These are phyloP conservation scores for Atherinosoma microstoma DNA, from an alignment of 2,797 vertebrate species.

Conservation along the genomic window DNA sequence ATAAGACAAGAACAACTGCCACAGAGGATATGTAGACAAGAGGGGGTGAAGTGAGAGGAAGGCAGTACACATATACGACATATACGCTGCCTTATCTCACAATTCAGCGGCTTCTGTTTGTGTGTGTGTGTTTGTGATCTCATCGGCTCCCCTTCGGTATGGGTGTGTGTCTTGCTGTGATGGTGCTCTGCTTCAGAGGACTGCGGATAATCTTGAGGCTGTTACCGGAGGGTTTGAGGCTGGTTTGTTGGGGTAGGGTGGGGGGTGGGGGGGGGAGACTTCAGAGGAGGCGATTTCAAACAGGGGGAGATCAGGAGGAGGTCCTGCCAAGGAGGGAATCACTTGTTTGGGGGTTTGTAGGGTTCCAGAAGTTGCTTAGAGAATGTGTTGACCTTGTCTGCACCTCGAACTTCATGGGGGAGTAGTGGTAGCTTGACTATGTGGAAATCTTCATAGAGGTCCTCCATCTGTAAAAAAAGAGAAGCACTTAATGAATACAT, in stretches of 20 bases:
- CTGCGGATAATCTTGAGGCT: slow-evolving; percentile 44
- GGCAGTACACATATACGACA: slow-evolving; percentile 9
- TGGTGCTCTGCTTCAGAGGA: slow-evolving; percentile 43
- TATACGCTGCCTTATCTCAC: slow-evolving; percentile 5
- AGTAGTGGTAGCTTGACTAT: slow-evolving; percentile 94
- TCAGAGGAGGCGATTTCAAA: slow-evolving; percentile 36
- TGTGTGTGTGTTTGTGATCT: slow-evolving; percentile 7
- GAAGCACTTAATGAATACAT: background rate
- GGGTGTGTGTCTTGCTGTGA: slow-evolving; percentile 25
- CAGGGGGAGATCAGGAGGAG: slow-evolving; percentile 12
- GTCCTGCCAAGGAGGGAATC: slow-evolving; percentile 57
- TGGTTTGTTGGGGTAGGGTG: slow-evolving; percentile 23
- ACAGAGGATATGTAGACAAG: slow-evolving; percentile 35
- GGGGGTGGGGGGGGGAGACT: too few relatives aligned
- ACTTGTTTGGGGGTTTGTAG: slow-evolving; percentile 91
- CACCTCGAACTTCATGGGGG: slow-evolving; percentile 93
- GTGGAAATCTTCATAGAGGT: slow-evolving; percentile 97
- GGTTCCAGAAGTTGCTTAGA: slow-evolving; percentile 94
- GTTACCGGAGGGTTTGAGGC: slow-evolving; percentile 49
- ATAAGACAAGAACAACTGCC: slow-evolving; percentile 23
- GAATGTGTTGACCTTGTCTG: slow-evolving; percentile 95
- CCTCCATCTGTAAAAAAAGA: slow-evolving; percentile 88
- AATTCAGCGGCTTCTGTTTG: slow-evolving; percentile 10
- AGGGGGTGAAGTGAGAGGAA: background rate
- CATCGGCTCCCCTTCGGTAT: slow-evolving; percentile 22